These are phyloP conservation scores for Drosophila nr. perissopoda DNA, from an alignment of 2,888 invertebrate species.

Conservation along the genomic window DNA sequence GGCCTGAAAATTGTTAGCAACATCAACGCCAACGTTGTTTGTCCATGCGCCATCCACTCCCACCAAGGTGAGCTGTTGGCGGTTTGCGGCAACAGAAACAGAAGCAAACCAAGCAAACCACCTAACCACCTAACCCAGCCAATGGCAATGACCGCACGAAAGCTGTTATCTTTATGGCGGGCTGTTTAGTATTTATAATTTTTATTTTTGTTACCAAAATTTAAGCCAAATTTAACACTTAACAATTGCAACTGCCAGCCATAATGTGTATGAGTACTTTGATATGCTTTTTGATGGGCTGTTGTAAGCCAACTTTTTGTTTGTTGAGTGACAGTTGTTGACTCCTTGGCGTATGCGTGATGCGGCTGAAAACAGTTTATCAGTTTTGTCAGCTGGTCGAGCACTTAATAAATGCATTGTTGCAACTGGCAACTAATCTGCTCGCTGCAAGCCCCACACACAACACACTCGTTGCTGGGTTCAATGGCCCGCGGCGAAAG, in stretches of 20 bases:
- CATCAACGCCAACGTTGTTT: constrained; percentile 45
- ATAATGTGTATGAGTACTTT: constrained; percentile 4
- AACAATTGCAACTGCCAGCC: constrained; percentile 23
- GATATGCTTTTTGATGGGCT: constrained; percentile 13
- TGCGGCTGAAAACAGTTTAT: constrained; percentile 5
- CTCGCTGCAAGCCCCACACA: background rate
- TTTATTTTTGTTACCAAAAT: constrained; percentile 22
- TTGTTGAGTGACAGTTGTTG: constrained; percentile 7
- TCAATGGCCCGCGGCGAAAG: constrained; percentile 59
- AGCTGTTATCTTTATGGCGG: constrained; percentile 53
- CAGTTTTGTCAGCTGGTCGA: constrained; percentile 12
- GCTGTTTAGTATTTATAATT: constrained; percentile 43
- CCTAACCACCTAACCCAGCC: background rate
- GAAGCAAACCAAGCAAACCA: constrained; percentile 1
- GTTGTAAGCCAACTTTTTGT: constrained; percentile 13
- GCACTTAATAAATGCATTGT: constrained; percentile 8
- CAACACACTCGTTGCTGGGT: constrained; percentile 17
- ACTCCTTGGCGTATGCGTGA: constrained; percentile 33
- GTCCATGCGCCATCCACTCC: constrained; percentile 37
- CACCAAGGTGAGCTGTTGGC: constrained; percentile 59
- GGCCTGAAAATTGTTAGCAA: constrained; percentile 55
- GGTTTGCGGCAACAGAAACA: constrained; percentile 37
- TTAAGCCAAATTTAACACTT: constrained; percentile 39
- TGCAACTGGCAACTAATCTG: constrained; percentile 6
- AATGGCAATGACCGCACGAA: constrained; percentile 33